phyloP scores from a whole-genome alignment of 2,113 vertebrate species.

The Vicugna pacos region DNA sequence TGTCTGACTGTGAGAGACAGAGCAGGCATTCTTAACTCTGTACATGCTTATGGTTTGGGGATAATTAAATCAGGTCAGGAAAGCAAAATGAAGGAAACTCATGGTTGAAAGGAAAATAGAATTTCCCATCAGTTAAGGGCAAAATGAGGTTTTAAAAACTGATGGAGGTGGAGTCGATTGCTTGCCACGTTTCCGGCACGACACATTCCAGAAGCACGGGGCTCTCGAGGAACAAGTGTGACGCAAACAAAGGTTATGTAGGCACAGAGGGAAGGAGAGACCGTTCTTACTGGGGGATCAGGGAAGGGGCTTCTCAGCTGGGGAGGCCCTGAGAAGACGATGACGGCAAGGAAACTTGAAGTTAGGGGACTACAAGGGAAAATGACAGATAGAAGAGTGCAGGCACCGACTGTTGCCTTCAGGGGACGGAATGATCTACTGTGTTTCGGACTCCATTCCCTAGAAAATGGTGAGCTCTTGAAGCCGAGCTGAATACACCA shows the following conservation, averaged over 20 bases:
- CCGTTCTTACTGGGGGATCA: neutral
- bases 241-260: neutral
- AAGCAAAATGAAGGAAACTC: slow-evolving; percentile 72
- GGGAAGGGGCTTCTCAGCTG: neutral
- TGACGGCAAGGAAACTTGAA: neutral
- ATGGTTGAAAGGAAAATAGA: slow-evolving; percentile 65
- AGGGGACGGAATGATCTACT: neutral
- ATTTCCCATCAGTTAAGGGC: slow-evolving; percentile 42
- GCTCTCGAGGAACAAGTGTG: neutral
- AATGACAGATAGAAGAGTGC: neutral
- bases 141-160: slow-evolving; percentile 59
- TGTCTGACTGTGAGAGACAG: slow-evolving; percentile 65
- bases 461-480: neutral
- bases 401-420: neutral
- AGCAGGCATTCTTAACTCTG: slow-evolving; percentile 63
- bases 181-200: neutral
- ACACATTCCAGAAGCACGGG: neutral
- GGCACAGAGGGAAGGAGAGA: neutral
- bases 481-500: neutral
- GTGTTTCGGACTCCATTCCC: neutral
- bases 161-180: neutral
- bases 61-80: slow-evolving; percentile 75
- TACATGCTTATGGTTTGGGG: slow-evolving; percentile 66
- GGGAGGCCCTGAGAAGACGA: neutral
- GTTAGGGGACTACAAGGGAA: neutral